phyloP scores from a whole-genome alignment of 2,113 vertebrate species.

The Toxotes chatareus region DNA sequence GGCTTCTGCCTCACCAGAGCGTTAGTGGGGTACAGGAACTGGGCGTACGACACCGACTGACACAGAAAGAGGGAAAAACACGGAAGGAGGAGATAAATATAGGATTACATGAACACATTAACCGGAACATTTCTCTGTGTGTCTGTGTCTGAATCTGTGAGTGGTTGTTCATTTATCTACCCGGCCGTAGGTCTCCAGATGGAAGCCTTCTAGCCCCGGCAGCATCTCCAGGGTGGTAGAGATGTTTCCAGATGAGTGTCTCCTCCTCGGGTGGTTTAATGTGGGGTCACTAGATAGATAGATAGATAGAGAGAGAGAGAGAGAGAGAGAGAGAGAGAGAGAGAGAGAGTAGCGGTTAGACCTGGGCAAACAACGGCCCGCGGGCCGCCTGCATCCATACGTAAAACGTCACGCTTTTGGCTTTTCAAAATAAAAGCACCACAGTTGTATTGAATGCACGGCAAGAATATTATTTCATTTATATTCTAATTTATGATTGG shows the following conservation, averaged over 20 bases:
- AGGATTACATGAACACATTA: neutral
- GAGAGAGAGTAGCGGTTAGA: too few relatives aligned
- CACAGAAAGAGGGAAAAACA: neutral
- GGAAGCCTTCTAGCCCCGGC: conserved; percentile 93
- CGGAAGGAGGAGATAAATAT: too few relatives aligned
- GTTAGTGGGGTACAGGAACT: conserved; percentile 95
- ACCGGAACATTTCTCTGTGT: neutral
- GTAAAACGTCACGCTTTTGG: too few relatives aligned
- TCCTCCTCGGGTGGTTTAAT: conserved; percentile 90
- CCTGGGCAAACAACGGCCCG: too few relatives aligned
- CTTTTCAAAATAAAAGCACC: too few relatives aligned
- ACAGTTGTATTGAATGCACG: too few relatives aligned
- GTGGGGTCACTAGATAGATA: conserved; percentile 86
- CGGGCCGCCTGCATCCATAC: too few relatives aligned
- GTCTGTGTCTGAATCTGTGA: neutral
- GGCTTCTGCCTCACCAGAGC: conserved; percentile 91
- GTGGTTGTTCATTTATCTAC: conserved; percentile 69
- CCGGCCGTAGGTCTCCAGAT: conserved; percentile 92
- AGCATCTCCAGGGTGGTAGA: conserved; percentile 92
- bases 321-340: too few relatives aligned
- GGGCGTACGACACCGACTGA: conserved; percentile 95
- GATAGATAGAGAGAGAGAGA: neutral
- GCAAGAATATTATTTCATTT: too few relatives aligned
- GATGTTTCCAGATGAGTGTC: conserved; percentile 93
- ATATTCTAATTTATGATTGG: too few relatives aligned